A percentile compares a stretch with the other conserved stretches of the same genome.
These are phyloP conservation scores for Strongylocentrotus purpuratus DNA, from an alignment of 35 echinoderm and acorn worm genomes.

Conservation along the genomic window DNA sequence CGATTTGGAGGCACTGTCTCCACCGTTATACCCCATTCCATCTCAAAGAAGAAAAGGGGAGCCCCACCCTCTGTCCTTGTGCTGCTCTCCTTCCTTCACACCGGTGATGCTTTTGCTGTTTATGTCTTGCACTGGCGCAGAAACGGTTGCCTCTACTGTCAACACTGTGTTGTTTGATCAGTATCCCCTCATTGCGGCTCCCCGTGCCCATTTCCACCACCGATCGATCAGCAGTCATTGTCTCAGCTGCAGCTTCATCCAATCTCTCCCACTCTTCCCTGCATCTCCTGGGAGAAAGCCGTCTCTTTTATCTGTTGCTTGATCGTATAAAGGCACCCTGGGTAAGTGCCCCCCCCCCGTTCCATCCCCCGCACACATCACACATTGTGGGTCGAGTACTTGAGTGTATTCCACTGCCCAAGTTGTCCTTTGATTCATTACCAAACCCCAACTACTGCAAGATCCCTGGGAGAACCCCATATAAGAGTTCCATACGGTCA, in stretches of 20 bases:
- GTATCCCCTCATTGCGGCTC: constrained; percentile 14
- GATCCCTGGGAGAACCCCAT: no score
- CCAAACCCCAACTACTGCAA: background rate
- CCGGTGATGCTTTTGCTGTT: background rate
- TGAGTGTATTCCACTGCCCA: no score
- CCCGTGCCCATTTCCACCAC: background rate
- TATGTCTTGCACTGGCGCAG: background rate
- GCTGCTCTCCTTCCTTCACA: background rate
- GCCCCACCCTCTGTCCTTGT: background rate
- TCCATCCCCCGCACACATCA: no score
- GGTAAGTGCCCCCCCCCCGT: no score
- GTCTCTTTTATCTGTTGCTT: background rate
- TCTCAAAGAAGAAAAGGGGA: background rate
- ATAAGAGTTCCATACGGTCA: background rate
- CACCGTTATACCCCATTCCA: background rate
- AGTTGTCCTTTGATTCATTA: background rate
- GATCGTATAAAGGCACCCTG: no score
- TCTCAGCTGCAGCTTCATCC: background rate
- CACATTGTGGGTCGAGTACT: background rate
- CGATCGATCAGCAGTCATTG: constrained; percentile 15
- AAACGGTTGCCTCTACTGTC: constrained; percentile 8
- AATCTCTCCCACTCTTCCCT: background rate
- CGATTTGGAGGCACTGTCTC: background rate
- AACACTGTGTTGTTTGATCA: constrained; percentile 11
- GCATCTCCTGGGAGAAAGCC: background rate